These are phyloP conservation scores for Sciurus vulgaris DNA, from an alignment of 2,797 vertebrate species.

Conservation along the genomic window DNA sequence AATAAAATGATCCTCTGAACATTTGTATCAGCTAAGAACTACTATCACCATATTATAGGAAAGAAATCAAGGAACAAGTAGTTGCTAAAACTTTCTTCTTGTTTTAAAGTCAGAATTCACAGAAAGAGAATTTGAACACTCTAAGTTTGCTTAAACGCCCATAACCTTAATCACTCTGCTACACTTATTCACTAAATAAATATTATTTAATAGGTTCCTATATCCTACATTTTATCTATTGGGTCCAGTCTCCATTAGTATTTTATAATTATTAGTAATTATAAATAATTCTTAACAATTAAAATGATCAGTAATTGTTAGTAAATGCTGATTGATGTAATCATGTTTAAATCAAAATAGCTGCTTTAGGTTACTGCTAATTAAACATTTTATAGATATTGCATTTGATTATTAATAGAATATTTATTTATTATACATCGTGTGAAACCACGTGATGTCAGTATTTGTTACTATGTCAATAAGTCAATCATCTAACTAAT, in stretches of 20 bases:
- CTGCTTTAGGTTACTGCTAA: neutral
- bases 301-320: neutral
- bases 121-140: neutral
- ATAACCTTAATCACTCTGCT: too few relatives aligned
- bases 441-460: neutral
- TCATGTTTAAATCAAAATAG: neutral
- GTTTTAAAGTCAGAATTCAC: neutral
- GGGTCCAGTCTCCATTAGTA: neutral
- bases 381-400: neutral
- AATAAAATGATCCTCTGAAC: neutral
- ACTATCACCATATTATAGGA: neutral
- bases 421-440: neutral
- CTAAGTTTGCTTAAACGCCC: neutral
- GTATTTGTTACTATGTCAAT: neutral
- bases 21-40: neutral
- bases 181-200: neutral
- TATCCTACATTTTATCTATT: neutral
- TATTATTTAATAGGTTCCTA: neutral
- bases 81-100: neutral
- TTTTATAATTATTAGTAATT: constrained; percentile 29
- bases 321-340: neutral
- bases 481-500: constrained; percentile 42
- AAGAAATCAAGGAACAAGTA: neutral
- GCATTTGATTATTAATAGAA: neutral
- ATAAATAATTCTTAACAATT: neutral